These are phyloP conservation scores for Taenaris catops DNA, from an alignment of 2,888 invertebrate genomes.

Conservation along the genomic window DNA sequence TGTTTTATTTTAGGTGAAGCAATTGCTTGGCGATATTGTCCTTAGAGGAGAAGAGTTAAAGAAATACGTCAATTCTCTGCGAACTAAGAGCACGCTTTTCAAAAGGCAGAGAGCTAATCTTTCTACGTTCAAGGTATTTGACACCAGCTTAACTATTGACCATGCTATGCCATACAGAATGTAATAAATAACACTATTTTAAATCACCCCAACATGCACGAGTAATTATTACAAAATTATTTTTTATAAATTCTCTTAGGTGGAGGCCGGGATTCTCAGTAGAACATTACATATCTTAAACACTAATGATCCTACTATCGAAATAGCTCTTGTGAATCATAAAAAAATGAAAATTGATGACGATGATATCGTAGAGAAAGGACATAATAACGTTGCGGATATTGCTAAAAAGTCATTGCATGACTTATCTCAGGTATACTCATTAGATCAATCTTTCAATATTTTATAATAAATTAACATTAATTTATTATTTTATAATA, in stretches of 20 bases:
- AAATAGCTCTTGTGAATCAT: slow-evolving; percentile 71
- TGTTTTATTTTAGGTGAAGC: slow-evolving; percentile 45
- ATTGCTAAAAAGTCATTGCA: slow-evolving; percentile 63
- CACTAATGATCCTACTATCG: slow-evolving; percentile 73
- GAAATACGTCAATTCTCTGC: slow-evolving; percentile 89
- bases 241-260: too few relatives aligned
- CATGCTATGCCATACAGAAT: too few relatives aligned
- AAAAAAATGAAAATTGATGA: slow-evolving; percentile 72
- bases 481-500: too few relatives aligned
- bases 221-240: too few relatives aligned
- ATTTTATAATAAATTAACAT: too few relatives aligned
- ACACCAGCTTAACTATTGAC: too few relatives aligned
- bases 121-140: slow-evolving; percentile 83
- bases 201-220: too few relatives aligned
- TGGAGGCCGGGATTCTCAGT: slow-evolving; percentile 87
- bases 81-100: slow-evolving; percentile 89
- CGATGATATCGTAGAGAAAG: slow-evolving; percentile 79
- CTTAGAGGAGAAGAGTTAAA: slow-evolving; percentile 91
- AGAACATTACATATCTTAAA: slow-evolving; percentile 88
- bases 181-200: too few relatives aligned
- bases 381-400: slow-evolving; percentile 48
- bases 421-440: slow-evolving; percentile 68
- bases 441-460: background rate
- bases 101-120: slow-evolving; percentile 89
- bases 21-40: slow-evolving; percentile 82